Evolutionary conservation across 2,888 invertebrate genomes (phyloP).

Genomic region (Pachliopta kotzebuea): DNA sequence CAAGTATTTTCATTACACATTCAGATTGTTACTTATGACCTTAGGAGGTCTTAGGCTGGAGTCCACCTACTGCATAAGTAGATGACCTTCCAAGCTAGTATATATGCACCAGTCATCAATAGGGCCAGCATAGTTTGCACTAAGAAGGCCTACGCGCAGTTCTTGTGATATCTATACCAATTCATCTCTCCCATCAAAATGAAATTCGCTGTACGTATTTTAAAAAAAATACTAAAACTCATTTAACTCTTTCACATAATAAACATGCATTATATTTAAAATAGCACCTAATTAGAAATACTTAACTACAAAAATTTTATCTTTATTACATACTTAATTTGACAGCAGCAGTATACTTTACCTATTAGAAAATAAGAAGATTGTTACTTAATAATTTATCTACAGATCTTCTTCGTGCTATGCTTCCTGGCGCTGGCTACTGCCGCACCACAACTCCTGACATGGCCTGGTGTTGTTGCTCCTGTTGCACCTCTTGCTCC

Average conservation of each 20-base stretch:
- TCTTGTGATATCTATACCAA: constrained; percentile 62
- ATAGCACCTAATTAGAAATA: too few species aligned
- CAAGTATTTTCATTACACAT: constrained; percentile 63
- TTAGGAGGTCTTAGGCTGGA: constrained; percentile 51
- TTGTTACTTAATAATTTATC: background rate
- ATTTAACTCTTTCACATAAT: background rate
- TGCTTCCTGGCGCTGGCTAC: constrained; percentile 66
- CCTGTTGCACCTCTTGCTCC: constrained; percentile 36
- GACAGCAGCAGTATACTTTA: too few species aligned
- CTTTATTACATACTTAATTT: background rate
- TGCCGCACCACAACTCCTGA: constrained; percentile 62
- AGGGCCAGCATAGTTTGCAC: constrained; percentile 65
- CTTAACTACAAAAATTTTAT: background rate
- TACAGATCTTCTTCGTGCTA: constrained; percentile 64
- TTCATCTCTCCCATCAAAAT: constrained; percentile 51
- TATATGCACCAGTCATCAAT: constrained; percentile 59
- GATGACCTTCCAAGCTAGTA: constrained; percentile 64
- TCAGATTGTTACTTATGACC: constrained; percentile 58
- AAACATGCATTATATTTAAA: too few species aligned
- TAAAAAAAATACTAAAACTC: background rate
- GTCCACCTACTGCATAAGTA: constrained; percentile 42
- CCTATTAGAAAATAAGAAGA: too few species aligned
- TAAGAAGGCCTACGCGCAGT: constrained; percentile 71
- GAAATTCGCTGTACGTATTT: constrained; percentile 73
- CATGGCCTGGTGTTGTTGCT: constrained; percentile 45